phyloP scores from a whole-genome alignment of 53 echinoderm and acorn worm genomes.

The Stichopus horrens region DNA sequence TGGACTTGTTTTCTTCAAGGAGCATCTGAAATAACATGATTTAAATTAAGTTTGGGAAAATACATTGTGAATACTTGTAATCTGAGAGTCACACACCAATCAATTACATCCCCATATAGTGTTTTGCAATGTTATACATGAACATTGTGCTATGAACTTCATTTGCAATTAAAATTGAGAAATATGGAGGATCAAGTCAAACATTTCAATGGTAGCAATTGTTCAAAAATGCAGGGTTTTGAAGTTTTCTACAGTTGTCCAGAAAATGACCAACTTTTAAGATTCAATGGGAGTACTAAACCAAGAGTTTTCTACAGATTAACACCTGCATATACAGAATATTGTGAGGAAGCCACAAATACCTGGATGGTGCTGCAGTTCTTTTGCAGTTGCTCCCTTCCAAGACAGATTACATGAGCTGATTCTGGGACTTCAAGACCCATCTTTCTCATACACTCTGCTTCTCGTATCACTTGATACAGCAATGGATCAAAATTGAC shows the following conservation, averaged over 20 bases:
- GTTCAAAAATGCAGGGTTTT: too few relatives aligned
- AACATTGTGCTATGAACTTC: not conserved
- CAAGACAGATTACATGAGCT: conserved; percentile 77
- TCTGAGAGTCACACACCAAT: too few relatives aligned
- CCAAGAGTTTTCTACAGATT: too few relatives aligned
- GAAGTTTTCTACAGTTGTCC: too few relatives aligned
- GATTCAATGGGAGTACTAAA: too few relatives aligned
- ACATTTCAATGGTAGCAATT: too few relatives aligned
- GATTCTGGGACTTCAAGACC: conserved; percentile 89
- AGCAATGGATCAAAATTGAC: conserved; percentile 96
- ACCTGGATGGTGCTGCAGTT: conserved; percentile 82
- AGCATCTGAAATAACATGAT: conserved; percentile 65
- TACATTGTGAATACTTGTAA: not conserved
- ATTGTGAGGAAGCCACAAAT: not conserved
- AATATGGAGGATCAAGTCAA: too few relatives aligned
- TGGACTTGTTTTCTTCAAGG: conserved; percentile 81
- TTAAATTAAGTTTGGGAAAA: not conserved
- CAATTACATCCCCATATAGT: not conserved
- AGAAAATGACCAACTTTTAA: too few relatives aligned
- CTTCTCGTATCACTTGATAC: conserved; percentile 88
- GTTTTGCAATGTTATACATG: too few relatives aligned
- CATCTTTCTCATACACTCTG: conserved; percentile 89
- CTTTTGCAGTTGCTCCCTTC: conserved; percentile 82
- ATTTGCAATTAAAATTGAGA: not conserved
- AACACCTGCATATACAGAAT: too few relatives aligned